Conservation (phyloP, 2,888 invertebrate genomes). For the Coelinius sp. region DNA sequence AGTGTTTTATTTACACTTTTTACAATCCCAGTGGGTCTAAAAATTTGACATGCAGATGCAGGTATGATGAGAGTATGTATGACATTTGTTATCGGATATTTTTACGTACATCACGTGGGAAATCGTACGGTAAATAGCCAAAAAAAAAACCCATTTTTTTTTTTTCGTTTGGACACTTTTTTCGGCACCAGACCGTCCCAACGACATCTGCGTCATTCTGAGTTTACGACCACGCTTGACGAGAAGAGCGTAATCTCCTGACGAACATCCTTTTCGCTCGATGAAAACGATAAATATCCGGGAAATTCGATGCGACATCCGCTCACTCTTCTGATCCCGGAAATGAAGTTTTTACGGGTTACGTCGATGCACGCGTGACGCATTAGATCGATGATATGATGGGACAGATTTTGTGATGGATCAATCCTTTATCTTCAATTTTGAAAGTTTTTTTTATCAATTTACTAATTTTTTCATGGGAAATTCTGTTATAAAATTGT, state of each 20-base stretch:
- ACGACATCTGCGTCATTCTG: not conserved
- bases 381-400: not conserved
- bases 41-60: not conserved
- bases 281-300: slow-evolving; percentile 41
- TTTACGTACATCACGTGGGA: slow-evolving; percentile 10
- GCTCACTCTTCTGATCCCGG: slow-evolving; percentile 17
- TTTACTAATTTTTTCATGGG: no score
- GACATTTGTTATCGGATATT: slow-evolving; percentile 28
- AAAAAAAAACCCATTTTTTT: not conserved
- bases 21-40: not conserved
- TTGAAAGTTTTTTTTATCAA: not conserved
- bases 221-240: not conserved
- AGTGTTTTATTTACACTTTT: slow-evolving; percentile 4
- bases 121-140: slow-evolving; percentile 25
- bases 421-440: not conserved
- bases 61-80: not conserved
- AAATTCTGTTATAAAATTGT: no score
- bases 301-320: slow-evolving; percentile 34
- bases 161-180: not conserved
- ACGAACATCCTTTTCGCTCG: slow-evolving; percentile 35
- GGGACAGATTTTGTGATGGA: slow-evolving; percentile 1
- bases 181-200: not conserved
- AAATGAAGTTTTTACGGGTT: slow-evolving; percentile 30
- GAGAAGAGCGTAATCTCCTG: slow-evolving; percentile 40
- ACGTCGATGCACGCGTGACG: slow-evolving; percentile 10